Evolutionary conservation across 2,113 vertebrate genomes (phyloP), one percentile per base, ranked within the genome.

Genomic region (Tautogolabrus adspersus): DNA sequence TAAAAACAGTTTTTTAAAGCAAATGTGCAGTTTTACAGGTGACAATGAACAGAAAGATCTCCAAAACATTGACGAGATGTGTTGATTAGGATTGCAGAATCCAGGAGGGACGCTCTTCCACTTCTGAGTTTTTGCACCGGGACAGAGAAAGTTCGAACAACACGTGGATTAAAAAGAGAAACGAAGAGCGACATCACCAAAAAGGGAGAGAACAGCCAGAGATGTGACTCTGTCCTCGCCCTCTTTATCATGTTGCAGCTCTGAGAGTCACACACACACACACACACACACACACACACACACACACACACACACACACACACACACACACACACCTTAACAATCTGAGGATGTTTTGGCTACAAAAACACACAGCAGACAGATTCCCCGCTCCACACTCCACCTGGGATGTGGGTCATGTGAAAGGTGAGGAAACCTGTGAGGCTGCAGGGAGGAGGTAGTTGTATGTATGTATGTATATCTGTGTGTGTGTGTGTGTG

Each of bases 341-440:
- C 30, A 16, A 59, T 26, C 21, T 42, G 30, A 63, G 56, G 83
- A 86, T 92, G 89, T 89, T 90, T 60, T 88, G 88, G 61, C 86
- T 84, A 54, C 23, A 12, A 37, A 61, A 26, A 38, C 56, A 52
- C 59, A 18, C 63, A 51, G 51, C 59, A 71, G 18, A 77, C 60
- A 62, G 42, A 51, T 12, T 4, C 2, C 21, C 57, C 23, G 21
- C 59, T 4, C 34, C 13, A 34, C 57, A 37, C 40, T 46, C 34
- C 64, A 86, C 77, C 68, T 89, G 83, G 49, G 81, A 77, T 67
- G 62, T 34, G 72, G 67, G 77, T 83, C 79, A 82, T 1, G 10
- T 77, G 73, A 61, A 26, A 57, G 81, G 57, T 55, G 7, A 62
- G 65, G 67, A 66, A 70, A 56, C 22, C 69, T 26, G 22, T 46